Base-by-base conservation (phyloP, 2,113 vertebrate species). In the Scortum barcoo region DNA sequence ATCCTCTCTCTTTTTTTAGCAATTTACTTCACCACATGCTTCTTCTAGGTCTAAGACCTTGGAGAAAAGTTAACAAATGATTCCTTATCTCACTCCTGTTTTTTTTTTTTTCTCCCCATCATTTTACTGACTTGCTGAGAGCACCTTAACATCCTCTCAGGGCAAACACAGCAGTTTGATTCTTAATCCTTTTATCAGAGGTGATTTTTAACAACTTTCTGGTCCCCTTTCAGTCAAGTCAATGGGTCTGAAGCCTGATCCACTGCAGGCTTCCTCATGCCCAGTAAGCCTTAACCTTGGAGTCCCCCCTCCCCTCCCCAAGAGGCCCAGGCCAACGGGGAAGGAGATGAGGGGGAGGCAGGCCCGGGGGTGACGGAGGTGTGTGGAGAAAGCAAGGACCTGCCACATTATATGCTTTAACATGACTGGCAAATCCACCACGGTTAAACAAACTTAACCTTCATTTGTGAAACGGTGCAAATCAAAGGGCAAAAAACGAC, bases 381-480 rank as follows among this genome's bases (percentile, higher is more conserved):
- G 91, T 93, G 84, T 72, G 88, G 82, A 77, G 88, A 91, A 93
- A 90, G 88, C 95, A 92, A 93, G 94, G 95, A 95, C 95, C 94
- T 94, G 93, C 90, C 92, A 93, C 96, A 97, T 97, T 97, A 97
- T 98, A 98, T 98, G 97, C 97, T 96, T 95, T 96, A 96, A 96
- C 97, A 98, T 98, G 97, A 95, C 95, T 96, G 95, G 97, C 97
- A 98, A 97, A 97, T 97, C 96, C 97, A 95, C 88, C 93, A 94
- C 95, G 96, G 97, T 97, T 98, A 97, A 98, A 96, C 96, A 97
- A 98, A 98, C 97, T 97, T 97, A 97, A 97, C 97, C 97, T 98
- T 97, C 97, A 98, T 97, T 97, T 98, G 96, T 96, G 95, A 97
- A 97, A 97, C 95, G 92, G 96, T 95, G 96, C 92, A 82, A 97